phyloP scores from a whole-genome alignment of 2,113 vertebrate genomes.

The Aptenodytes forsteri region DNA sequence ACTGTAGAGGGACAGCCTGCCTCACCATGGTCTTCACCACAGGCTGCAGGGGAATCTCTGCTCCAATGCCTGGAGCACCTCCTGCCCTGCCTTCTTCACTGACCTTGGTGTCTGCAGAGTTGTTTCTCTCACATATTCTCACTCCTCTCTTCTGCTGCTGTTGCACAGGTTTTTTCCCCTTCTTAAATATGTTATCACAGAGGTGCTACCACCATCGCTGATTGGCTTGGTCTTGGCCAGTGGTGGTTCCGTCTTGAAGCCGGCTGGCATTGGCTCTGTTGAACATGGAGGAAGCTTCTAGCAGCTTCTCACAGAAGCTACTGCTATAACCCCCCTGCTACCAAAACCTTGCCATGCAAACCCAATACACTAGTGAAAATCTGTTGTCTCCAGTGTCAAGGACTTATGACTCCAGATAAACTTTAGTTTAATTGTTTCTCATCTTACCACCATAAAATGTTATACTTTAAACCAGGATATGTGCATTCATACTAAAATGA shows the following conservation, averaged over 20 bases:
- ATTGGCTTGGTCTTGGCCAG: not conserved
- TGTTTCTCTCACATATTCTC: not conserved
- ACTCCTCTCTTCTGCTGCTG: not conserved
- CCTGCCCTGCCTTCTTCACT: not conserved
- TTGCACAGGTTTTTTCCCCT: too few species aligned
- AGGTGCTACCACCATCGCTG: not conserved
- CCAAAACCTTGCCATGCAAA: not conserved
- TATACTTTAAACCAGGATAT: not conserved
- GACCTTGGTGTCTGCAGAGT: not conserved
- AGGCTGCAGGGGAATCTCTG: not conserved
- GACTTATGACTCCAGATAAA: not conserved
- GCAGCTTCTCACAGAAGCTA: not conserved
- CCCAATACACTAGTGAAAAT: not conserved
- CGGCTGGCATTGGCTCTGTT: not conserved
- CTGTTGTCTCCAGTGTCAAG: not conserved
- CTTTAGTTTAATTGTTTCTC: not conserved
- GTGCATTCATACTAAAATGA: not conserved
- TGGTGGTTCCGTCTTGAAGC: not conserved
- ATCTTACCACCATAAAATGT: not conserved
- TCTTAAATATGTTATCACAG: not conserved
- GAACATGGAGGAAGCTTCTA: not conserved
- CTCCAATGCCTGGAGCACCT: accelerated
- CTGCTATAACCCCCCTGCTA: not conserved
- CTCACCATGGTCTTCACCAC: too few species aligned
- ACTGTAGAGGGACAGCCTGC: not conserved